phyloP scores from a whole-genome alignment of 2,888 invertebrate species.

The Dastarcus helophoroides region DNA sequence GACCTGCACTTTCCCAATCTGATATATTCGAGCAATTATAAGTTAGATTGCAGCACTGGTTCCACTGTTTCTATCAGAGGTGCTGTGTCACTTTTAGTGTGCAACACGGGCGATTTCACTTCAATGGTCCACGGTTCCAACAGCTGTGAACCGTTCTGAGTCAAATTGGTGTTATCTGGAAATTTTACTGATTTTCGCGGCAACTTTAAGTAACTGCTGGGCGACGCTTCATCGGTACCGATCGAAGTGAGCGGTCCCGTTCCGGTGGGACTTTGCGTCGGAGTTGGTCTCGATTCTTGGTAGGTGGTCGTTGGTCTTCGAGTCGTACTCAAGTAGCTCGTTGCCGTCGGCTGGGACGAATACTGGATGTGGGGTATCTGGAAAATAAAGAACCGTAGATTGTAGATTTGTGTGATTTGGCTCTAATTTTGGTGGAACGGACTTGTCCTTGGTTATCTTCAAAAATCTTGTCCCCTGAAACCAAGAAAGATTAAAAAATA shows the following conservation, averaged over 20 bases:
- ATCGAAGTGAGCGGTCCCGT: constrained; percentile 33
- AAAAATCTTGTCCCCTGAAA: no score
- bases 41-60: constrained; percentile 5
- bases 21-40: no score
- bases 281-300: constrained; percentile 44
- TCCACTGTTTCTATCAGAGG: constrained; percentile 22
- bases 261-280: constrained; percentile 41
- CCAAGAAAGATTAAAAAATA: no score
- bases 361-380: constrained; percentile 45
- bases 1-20: no score
- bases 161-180: constrained; percentile 37
- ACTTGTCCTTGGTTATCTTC: no score
- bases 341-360: constrained; percentile 42
- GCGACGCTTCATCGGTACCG: constrained; percentile 35
- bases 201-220: constrained; percentile 37
- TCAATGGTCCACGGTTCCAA: constrained; percentile 33
- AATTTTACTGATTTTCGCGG: constrained; percentile 61
- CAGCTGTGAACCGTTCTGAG: constrained; percentile 26
- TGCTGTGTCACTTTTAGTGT: constrained; percentile 23
- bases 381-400: constrained; percentile 12
- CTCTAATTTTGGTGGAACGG: no score
- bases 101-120: constrained; percentile 20
- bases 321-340: constrained; percentile 40
- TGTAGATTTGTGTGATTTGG: no score
- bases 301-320: constrained; percentile 35